Base-by-base conservation (phyloP, 2,113 vertebrate species). In the Misgurnus anguillicaudatus region DNA sequence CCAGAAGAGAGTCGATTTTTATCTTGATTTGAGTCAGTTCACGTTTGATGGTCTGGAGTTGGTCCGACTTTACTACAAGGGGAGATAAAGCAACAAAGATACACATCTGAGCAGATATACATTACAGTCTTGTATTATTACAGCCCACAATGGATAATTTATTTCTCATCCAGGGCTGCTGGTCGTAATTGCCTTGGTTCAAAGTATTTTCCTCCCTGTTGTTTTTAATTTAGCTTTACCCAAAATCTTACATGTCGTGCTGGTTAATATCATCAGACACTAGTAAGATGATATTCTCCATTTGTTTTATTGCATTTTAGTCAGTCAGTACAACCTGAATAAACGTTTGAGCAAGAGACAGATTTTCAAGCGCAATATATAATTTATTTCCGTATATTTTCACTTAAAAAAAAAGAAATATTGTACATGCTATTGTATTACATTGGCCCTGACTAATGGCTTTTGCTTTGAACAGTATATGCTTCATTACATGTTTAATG, bases 1-100 rank as follows among this genome's bases (percentile, higher is more conserved):
- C 96, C 90, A 99, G 92, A 89, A 99, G 95, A 85, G 97, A 99
- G 94, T 99, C 97, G 85, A 99, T 97, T 94, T 98, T 99, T 86
- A 94, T 93, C 95, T 99, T 99, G 90, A 99, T 99, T 93, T 99
- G 98, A 68, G 95, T 97, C 92, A 99, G 93, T 92, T 99, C 98
- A 88, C 96, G 95, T 90, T 98, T 99, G 89, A 99, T 99, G 82
- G 94, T 98, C 93, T 98, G 97, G 68, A 99, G 92, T 88, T 99
- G 97, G 89, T 99, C 96, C 78, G 95, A 96, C 94, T 98, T 98
- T 93, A 99, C 97, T 95, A 93, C 83, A 88, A 86, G 86, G n/a
- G 84, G 75, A 92, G 80, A 90, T 39, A 89, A 69, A 70, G 87
- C 87, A 58, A 83, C 16, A 81, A 24, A 68, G n/a, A 83, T 80